Evolutionary conservation across 1,140 invertebrate species (phyloP).

Genomic region (Solenopsis invicta): DNA sequence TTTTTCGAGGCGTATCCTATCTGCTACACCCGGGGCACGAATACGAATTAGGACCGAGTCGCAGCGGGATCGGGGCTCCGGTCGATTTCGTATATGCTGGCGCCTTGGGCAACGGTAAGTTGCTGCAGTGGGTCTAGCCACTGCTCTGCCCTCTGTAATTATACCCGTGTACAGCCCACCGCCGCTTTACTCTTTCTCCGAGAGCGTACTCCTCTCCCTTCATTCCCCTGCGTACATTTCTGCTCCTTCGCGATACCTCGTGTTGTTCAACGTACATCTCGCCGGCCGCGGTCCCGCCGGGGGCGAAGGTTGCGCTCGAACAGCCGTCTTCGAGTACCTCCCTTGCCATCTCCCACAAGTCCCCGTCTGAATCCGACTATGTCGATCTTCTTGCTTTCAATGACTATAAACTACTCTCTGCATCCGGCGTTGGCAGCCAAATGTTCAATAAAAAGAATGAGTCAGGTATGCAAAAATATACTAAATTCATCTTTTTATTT

Average conservation of each 20-base stretch:
- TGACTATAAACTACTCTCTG: neutral
- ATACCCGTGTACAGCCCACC: conserved; percentile 79
- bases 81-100: conserved; percentile 79
- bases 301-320: conserved; percentile 72
- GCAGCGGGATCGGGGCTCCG: conserved; percentile 69
- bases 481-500: neutral
- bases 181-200: conserved; percentile 74
- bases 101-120: conserved; percentile 79
- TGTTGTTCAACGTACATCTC: conserved; percentile 70
- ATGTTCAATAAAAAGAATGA: neutral
- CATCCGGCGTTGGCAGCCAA: neutral
- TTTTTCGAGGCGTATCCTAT: conserved; percentile 78
- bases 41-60: conserved; percentile 81
- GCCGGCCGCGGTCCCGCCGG: conserved; percentile 73
- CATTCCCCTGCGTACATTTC: conserved; percentile 62
- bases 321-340: conserved; percentile 69
- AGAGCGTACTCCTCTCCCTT: conserved; percentile 68
- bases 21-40: conserved; percentile 80
- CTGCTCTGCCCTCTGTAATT: conserved; percentile 82
- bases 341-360: conserved; percentile 56
- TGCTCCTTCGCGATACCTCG: conserved; percentile 71
- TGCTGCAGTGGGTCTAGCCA: conserved; percentile 82
- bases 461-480: neutral
- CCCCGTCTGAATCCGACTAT: conserved; percentile 22
- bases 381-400: conserved; percentile 14